Conservation (phyloP, 2,113 vertebrate genomes). For the Rhinopomastus cyanomelas region DNA sequence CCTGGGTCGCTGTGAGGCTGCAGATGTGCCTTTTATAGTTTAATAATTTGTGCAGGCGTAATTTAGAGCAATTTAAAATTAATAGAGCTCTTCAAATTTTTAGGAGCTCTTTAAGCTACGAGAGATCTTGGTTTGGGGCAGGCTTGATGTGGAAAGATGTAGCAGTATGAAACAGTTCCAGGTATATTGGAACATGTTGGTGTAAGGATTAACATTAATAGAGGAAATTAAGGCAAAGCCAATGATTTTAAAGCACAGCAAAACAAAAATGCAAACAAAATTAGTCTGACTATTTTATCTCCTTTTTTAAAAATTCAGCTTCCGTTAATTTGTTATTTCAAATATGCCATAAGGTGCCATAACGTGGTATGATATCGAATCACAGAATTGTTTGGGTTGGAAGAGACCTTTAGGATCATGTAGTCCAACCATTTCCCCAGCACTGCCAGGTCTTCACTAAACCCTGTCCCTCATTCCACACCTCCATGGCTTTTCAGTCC, state of each 20-base stretch:
- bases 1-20: not conserved
- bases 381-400: too few species aligned
- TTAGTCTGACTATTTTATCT: not conserved
- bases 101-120: constrained; percentile 51
- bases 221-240: not conserved
- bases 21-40: constrained; percentile 45
- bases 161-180: constrained; percentile 12
- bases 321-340: not conserved
- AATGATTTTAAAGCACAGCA: not conserved
- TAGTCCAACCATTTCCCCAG: too few species aligned
- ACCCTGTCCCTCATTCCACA: too few species aligned
- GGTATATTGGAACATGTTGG: not conserved
- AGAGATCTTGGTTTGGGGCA: constrained; percentile 45
- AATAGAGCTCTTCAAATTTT: constrained; percentile 56
- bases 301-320: not conserved
- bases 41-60: constrained; percentile 36
- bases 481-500: too few species aligned
- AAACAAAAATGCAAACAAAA: not conserved
- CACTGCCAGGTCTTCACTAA: too few species aligned
- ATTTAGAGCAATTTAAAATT: constrained; percentile 66
- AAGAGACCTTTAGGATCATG: too few species aligned
- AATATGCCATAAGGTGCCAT: not conserved
- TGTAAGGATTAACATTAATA: not conserved
- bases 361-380: too few species aligned
- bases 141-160: not conserved